Conservation (phyloP, 2,888 invertebrate species). For the Imbricaverruca yamaguchii region DNA sequence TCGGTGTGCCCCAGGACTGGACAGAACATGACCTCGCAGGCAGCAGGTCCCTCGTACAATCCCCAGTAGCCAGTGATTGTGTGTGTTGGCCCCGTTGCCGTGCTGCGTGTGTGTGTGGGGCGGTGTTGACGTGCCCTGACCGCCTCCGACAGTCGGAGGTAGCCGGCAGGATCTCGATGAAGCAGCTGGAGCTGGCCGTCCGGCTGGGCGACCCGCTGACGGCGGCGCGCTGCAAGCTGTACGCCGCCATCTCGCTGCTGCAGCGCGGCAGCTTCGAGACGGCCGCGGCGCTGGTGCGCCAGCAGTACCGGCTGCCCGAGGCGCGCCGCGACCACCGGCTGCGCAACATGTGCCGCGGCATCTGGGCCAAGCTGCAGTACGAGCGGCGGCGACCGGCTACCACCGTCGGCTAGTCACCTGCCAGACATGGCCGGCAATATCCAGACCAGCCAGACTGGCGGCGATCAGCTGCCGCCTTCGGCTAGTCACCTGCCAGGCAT, state of each 20-base stretch:
- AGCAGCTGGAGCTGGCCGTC: constrained; percentile 72
- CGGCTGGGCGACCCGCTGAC: constrained; percentile 73
- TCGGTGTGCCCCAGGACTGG: too few relatives aligned
- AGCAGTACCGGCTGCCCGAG: constrained; percentile 32
- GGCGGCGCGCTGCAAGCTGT: constrained; percentile 74
- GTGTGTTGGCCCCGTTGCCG: too few relatives aligned
- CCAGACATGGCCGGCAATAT: too few relatives aligned
- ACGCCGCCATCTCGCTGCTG: constrained; percentile 75
- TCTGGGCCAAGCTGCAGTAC: constrained; percentile 73
- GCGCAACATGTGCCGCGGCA: constrained; percentile 73
- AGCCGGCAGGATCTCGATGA: constrained; percentile 77
- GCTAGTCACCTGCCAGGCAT: too few relatives aligned
- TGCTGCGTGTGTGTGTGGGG: too few relatives aligned
- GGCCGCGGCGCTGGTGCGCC: constrained; percentile 51
- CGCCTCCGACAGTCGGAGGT: constrained; percentile 59
- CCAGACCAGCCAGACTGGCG: too few relatives aligned
- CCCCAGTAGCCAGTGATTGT: too few relatives aligned
- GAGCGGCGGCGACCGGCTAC: background rate
- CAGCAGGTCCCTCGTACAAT: too few relatives aligned
- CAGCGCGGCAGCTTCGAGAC: constrained; percentile 63
- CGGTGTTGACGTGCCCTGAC: constrained; percentile 34
- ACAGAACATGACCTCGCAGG: too few relatives aligned
- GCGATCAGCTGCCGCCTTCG: too few relatives aligned
- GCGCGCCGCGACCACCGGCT: constrained; percentile 40
- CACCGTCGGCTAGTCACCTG: background rate